These are phyloP conservation scores for Yponomeuta cagnagella DNA, from an alignment of 2,888 invertebrate genomes.

Conservation along the genomic window DNA sequence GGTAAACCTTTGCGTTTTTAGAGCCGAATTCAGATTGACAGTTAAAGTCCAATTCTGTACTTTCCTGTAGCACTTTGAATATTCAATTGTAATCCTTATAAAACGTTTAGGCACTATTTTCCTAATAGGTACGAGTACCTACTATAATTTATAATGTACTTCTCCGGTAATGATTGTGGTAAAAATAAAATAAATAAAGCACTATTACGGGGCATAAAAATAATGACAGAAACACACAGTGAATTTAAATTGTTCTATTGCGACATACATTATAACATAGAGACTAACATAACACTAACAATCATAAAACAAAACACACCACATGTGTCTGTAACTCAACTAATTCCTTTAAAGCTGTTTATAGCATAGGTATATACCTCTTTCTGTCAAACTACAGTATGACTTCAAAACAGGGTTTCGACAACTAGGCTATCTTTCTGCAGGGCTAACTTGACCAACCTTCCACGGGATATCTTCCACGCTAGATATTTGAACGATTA, in stretches of 20 bases:
- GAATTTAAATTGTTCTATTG: slow-evolving; percentile 12
- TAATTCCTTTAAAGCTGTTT: slow-evolving; percentile 61
- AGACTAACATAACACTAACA: slow-evolving; percentile 36
- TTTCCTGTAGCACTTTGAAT: no score
- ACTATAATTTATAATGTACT: no score
- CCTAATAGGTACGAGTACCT: no score
- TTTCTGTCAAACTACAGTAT: slow-evolving; percentile 12
- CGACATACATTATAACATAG: slow-evolving; percentile 8
- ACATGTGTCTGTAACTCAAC: slow-evolving; percentile 44
- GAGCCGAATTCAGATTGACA: no score
- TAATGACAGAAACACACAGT: background rate
- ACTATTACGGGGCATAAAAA: background rate
- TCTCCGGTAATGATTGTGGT: no score
- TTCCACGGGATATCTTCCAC: background rate
- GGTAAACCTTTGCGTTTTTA: no score
- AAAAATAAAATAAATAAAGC: background rate
- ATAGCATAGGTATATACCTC: slow-evolving; percentile 48
- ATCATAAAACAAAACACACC: slow-evolving; percentile 38
- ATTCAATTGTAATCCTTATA: no score
- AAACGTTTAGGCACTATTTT: no score
- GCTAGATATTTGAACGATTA: background rate
- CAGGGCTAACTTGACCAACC: background rate
- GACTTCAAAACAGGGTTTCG: background rate
- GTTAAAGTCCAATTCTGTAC: no score
- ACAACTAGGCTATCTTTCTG: background rate